Evolutionary conservation across 2,113 vertebrate species (phyloP).

Genomic region (Psammodynastes pulverulentus): DNA sequence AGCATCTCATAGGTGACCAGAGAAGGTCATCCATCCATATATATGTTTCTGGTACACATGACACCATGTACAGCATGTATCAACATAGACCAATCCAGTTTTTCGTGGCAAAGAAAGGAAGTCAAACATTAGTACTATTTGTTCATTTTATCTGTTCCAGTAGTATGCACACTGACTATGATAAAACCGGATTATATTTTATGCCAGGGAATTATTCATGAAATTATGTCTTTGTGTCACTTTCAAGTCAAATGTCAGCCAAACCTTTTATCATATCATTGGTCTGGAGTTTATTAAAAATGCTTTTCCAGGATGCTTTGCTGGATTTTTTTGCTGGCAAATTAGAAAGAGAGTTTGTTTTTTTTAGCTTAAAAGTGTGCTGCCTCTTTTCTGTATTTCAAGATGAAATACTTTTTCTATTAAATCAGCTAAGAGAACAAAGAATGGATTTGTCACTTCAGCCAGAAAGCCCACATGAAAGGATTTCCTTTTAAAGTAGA

Average conservation of each 20-base stretch:
- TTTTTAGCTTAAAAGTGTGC: not conserved
- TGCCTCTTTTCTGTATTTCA: not conserved
- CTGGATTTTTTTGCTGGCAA: not conserved
- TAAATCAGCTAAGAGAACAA: not conserved
- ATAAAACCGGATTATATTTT: not conserved
- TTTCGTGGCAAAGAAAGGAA: not conserved
- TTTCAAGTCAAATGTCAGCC: not conserved
- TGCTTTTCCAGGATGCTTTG: not conserved
- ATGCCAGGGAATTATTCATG: not conserved
- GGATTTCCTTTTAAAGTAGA: not conserved
- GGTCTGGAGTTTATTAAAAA: not conserved
- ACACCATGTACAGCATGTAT: not conserved
- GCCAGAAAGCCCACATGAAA: not conserved
- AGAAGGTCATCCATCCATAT: not conserved
- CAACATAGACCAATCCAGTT: not conserved
- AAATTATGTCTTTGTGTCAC: not conserved
- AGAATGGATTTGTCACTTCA: not conserved
- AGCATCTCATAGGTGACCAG: not conserved
- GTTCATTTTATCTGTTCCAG: not conserved
- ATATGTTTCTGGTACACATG: not conserved
- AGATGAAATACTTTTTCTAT: not conserved
- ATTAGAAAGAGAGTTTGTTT: not conserved
- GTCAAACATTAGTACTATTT: not conserved
- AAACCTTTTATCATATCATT: not conserved
- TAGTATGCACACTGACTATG: not conserved